Percentiles rank a stretch among this genome's conserved stretches.
These are phyloP conservation scores for Cephus nigrinus DNA, from an alignment of 2,888 invertebrate genomes.

Conservation along the genomic window DNA sequence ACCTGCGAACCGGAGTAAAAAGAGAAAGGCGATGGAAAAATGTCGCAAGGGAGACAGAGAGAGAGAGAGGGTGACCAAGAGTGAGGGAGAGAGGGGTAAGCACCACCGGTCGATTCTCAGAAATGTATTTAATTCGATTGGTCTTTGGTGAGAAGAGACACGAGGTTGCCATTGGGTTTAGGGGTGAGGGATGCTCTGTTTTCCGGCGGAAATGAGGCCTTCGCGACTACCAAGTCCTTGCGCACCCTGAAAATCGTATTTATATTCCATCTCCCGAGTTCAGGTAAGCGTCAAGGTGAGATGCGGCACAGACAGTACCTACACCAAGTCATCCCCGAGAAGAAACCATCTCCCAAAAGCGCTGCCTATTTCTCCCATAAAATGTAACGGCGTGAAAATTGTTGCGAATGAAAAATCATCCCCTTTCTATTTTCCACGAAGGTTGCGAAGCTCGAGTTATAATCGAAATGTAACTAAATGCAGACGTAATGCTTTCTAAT, in stretches of 20 bases:
- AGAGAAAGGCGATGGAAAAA: neutral
- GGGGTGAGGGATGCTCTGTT: conserved; percentile 53
- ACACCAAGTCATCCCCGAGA: neutral
- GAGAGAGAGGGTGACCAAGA: neutral
- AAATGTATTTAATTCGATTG: conserved; percentile 60
- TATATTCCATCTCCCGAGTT: conserved; percentile 57
- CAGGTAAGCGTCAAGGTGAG: conserved; percentile 46
- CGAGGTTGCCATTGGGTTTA: neutral
- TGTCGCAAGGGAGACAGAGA: neutral
- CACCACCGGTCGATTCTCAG: conserved; percentile 42
- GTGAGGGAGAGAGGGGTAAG: neutral
- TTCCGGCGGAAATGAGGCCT: conserved; percentile 62
- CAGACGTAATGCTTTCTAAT: neutral
- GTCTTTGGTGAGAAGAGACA: conserved; percentile 35
- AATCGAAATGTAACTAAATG: neutral
- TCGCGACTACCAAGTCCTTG: conserved; percentile 44
- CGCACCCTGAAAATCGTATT: conserved; percentile 56
- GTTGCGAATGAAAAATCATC: neutral
- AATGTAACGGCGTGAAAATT: neutral
- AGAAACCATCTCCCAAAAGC: neutral
- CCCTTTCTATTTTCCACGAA: neutral
- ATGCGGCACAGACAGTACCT: neutral
- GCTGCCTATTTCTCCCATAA: neutral
- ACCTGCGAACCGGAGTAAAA: neutral
- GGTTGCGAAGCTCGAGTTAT: neutral